Evolutionary conservation across 2,888 invertebrate genomes (phyloP).

Genomic region (Cistogaster globosa): DNA sequence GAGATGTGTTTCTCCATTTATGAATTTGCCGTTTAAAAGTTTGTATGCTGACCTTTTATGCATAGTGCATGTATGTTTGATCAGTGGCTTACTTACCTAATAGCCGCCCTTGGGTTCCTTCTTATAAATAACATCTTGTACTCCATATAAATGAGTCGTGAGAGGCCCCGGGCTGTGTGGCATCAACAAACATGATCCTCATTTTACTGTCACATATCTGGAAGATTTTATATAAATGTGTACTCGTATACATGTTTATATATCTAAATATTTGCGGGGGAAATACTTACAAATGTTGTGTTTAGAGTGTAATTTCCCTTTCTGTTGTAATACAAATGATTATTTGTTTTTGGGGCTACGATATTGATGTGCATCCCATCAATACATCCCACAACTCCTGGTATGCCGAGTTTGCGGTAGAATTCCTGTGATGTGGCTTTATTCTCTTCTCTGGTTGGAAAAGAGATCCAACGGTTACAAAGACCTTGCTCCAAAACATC

Average conservation of each 20-base stretch:
- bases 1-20: neutral
- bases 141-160: too few species aligned
- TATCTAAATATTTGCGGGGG: too few species aligned
- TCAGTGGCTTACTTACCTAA: too few species aligned
- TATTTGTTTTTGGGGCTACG: conserved; percentile 1
- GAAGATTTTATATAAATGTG: neutral
- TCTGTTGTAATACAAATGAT: conserved; percentile 7
- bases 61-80: too few species aligned
- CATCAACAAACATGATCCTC: neutral
- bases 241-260: too few species aligned
- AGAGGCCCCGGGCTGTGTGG: neutral
- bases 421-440: neutral
- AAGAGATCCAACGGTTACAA: neutral
- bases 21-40: neutral
- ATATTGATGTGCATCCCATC: neutral
- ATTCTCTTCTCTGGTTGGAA: neutral
- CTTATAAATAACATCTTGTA: too few species aligned
- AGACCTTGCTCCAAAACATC: neutral
- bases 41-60: neutral
- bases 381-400: neutral
- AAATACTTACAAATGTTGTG: conserved; percentile 3
- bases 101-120: too few species aligned
- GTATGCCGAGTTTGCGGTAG: conserved; percentile 1
- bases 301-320: neutral
- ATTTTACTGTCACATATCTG: conserved; percentile 18